Evolutionary conservation across 2,888 invertebrate species (phyloP).

Genomic region (Saturnia japonica): DNA sequence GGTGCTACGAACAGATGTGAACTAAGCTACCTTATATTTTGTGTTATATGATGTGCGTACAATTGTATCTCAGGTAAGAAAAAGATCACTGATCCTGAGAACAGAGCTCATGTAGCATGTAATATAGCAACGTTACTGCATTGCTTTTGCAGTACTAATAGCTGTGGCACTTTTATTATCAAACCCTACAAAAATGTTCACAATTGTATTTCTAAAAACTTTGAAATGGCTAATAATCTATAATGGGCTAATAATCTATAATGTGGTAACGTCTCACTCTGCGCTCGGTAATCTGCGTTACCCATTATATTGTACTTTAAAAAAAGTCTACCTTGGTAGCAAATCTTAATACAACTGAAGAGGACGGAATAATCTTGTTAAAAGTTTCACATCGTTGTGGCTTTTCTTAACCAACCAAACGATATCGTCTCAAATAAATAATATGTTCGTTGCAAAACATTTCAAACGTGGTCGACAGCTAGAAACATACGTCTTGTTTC

Average conservation of each 20-base stretch:
- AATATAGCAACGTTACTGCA: neutral
- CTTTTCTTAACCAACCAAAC: neutral
- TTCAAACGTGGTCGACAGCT: neutral
- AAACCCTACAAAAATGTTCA: too few species aligned
- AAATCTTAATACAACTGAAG: neutral
- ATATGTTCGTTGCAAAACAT: slow-evolving; percentile 10
- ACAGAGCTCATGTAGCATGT: neutral
- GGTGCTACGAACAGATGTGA: too few species aligned
- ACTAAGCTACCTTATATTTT: too few species aligned
- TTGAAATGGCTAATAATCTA: too few species aligned
- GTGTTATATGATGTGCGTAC: too few species aligned
- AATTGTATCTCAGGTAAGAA: neutral
- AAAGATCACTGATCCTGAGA: neutral
- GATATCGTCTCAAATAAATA: slow-evolving; percentile 7
- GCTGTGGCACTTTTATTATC: too few species aligned
- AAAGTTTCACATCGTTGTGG: neutral
- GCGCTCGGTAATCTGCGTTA: neutral
- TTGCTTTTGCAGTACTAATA: too few species aligned
- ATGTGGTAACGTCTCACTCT: neutral
- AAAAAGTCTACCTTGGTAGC: neutral
- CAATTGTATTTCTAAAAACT: too few species aligned
- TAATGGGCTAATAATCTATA: neutral
- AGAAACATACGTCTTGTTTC: slow-evolving; percentile 8
- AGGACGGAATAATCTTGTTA: neutral
- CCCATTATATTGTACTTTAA: neutral